A percentile compares a stretch with the other conserved stretches of the same genome.
phyloP scores from a whole-genome alignment of 1,140 invertebrate species.

The Drosophila equinoxialis region DNA sequence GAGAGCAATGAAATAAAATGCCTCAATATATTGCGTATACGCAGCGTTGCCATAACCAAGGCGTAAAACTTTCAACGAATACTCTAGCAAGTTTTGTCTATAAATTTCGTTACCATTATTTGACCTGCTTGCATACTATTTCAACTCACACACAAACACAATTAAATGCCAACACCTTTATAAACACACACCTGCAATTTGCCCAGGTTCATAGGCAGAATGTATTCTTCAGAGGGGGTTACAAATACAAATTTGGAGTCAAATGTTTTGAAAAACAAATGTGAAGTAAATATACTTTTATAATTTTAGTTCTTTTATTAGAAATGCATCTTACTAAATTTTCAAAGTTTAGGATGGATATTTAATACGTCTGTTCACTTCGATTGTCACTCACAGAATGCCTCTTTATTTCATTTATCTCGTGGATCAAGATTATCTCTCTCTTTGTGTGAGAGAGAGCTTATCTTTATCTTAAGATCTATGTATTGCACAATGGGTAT shows the following conservation, averaged over 20 bases:
- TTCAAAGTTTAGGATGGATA: too few relatives aligned
- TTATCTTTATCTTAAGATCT: too few relatives aligned
- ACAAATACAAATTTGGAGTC: not conserved
- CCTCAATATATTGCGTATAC: conserved; percentile 43
- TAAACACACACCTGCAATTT: not conserved
- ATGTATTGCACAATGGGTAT: too few relatives aligned
- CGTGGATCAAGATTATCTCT: too few relatives aligned
- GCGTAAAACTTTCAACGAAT: conserved; percentile 14
- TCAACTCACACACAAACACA: conserved; percentile 31
- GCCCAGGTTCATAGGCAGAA: not conserved
- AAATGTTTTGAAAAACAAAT: too few relatives aligned
- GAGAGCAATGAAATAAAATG: conserved; percentile 28
- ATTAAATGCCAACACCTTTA: not conserved
- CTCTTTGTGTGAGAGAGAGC: too few relatives aligned
- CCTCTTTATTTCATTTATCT: too few relatives aligned
- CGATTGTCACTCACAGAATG: too few relatives aligned
- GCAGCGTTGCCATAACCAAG: conserved; percentile 25
- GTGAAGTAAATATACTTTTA: too few relatives aligned
- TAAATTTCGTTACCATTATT: conserved; percentile 76
- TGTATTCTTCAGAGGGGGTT: not conserved
- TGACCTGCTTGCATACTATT: conserved; percentile 80
- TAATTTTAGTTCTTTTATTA: too few relatives aligned
- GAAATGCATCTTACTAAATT: too few relatives aligned
- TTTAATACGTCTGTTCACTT: too few relatives aligned
- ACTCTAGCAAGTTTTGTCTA: conserved; percentile 62